phyloP scores from a whole-genome alignment of 2,113 vertebrate genomes.

The crab-eating macaque (Macaca fascicularis) region T2T-MFA8v1.1 NC_088394.1:75622001-75622500 shows the following conservation, averaged over 20 bases:
- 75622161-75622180: not conserved
- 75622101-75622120: not conserved
- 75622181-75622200: not conserved
- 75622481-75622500: not conserved
- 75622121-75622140: not conserved
- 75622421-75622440: not conserved
- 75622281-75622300: not conserved
- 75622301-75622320: not conserved
- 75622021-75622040: not conserved
- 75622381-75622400: not conserved
- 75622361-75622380: not conserved
- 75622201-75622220: rapidly evolving
- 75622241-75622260: not conserved
- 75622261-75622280: not conserved
- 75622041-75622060: not conserved
- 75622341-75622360: not conserved
- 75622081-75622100: not conserved
- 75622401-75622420: slow-evolving; percentile 50
- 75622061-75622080: rapidly evolving
- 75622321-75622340: not conserved
- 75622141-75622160: not conserved
- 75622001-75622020: not conserved
- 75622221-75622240: not conserved
- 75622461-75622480: not conserved
- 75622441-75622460: not conserved